phyloP scores from a whole-genome alignment of 2,797 vertebrate genomes.

The Dendrocincla tyrannina region DNA sequence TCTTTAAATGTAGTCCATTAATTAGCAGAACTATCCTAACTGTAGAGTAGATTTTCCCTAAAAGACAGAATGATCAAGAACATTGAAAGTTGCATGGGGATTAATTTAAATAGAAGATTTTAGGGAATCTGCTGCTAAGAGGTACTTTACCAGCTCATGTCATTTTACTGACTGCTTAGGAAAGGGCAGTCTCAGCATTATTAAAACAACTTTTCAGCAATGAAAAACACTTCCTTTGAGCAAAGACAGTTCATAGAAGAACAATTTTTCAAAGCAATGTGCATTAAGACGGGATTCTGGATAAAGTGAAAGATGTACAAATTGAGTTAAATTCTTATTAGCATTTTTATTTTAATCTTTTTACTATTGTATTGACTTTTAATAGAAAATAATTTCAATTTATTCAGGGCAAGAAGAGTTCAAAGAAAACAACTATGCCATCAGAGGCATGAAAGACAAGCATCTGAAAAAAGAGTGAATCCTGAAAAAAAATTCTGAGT shows the following conservation, averaged over 20 bases:
- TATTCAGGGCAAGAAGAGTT: neutral
- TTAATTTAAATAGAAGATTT: constrained; percentile 46
- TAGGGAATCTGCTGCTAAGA: neutral
- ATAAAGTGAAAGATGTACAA: neutral
- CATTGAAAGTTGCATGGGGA: neutral
- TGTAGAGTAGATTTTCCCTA: neutral
- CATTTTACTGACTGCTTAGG: neutral
- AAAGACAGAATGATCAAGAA: constrained; percentile 17
- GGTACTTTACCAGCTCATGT: neutral
- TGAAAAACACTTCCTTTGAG: neutral
- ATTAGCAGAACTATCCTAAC: neutral
- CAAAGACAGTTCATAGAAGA: neutral
- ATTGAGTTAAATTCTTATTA: neutral
- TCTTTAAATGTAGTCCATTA: neutral
- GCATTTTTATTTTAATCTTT: neutral
- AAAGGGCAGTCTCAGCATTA: neutral
- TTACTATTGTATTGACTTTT: neutral
- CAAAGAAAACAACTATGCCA: neutral
- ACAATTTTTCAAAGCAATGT: neutral
- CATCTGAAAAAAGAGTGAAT: neutral
- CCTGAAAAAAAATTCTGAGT: neutral
- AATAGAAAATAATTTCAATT: neutral
- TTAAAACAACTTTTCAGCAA: neutral
- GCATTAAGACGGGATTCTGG: neutral
- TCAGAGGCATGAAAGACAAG: neutral